phyloP scores from a whole-genome alignment of 2,113 vertebrate species.

The Onychostoma macrolepis region DNA sequence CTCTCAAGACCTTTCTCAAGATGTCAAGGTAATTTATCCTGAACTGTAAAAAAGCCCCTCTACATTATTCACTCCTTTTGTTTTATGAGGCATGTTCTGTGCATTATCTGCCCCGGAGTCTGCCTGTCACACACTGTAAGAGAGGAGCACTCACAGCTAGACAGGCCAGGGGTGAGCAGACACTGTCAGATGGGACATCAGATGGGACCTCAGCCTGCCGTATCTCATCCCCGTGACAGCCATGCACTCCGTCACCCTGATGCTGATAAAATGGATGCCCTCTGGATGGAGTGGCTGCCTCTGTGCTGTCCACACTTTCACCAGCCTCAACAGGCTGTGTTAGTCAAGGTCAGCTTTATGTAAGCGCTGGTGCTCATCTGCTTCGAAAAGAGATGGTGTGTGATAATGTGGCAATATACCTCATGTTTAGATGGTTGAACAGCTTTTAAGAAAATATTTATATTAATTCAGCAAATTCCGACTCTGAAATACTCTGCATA shows the following conservation, averaged over 20 bases:
- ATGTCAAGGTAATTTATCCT: slow-evolving; percentile 29
- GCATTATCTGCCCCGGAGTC: slow-evolving; percentile 9
- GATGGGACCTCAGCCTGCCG: slow-evolving; percentile 5
- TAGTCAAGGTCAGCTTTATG: slow-evolving; percentile 29
- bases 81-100: slow-evolving; percentile 19
- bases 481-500: slow-evolving; percentile 26
- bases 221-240: slow-evolving; percentile 28
- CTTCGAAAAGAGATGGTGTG: neutral
- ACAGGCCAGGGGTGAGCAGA: slow-evolving; percentile 41
- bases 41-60: slow-evolving; percentile 9
- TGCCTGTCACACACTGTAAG: slow-evolving; percentile 30
- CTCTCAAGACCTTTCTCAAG: slow-evolving; percentile 26
- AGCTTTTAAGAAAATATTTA: slow-evolving; percentile 14
- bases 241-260: slow-evolving; percentile 25
- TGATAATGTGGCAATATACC: neutral
- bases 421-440: neutral
- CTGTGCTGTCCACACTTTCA: neutral
- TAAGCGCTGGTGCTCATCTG: slow-evolving; percentile 18
- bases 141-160: slow-evolving; percentile 16
- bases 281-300: neutral
- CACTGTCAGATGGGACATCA: slow-evolving; percentile 43
- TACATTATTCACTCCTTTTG: slow-evolving; percentile 2
- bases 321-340: neutral
- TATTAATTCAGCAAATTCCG: neutral
- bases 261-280: slow-evolving; percentile 33